Evolutionary conservation across 2,888 invertebrate species (phyloP).

Genomic region (Pyrrhosoma nymphula): DNA sequence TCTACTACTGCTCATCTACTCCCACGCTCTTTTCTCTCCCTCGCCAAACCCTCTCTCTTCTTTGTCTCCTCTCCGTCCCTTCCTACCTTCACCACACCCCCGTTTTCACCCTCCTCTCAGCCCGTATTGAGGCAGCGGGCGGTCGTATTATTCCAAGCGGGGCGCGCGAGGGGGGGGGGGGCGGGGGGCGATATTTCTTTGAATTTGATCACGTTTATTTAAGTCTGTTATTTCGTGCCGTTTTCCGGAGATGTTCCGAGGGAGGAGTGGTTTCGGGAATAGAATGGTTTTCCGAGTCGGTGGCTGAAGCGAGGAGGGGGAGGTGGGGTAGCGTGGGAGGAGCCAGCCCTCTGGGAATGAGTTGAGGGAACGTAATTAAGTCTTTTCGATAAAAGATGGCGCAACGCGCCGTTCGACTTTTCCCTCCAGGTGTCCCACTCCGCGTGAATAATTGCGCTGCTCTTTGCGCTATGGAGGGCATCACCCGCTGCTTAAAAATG

Average conservation of each 20-base stretch:
- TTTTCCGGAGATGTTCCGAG: slow-evolving; percentile 37
- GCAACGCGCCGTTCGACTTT: slow-evolving; percentile 38
- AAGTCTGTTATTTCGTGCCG: slow-evolving; percentile 48
- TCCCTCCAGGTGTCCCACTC: not conserved
- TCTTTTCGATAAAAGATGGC: slow-evolving; percentile 51
- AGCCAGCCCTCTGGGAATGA: not conserved
- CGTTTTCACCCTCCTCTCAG: not conserved
- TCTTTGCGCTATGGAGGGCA: not conserved
- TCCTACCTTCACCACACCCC: not conserved
- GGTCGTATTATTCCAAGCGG: slow-evolving; percentile 43
- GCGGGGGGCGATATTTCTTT: slow-evolving; percentile 35
- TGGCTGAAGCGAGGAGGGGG: not conserved
- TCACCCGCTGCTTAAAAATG: not conserved
- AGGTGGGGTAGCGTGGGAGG: not conserved
- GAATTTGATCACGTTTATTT: slow-evolving; percentile 57
- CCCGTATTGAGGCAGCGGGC: not conserved
- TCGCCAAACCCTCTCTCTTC: not conserved
- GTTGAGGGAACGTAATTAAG: slow-evolving; percentile 44
- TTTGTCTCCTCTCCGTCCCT: not conserved
- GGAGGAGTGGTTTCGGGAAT: not conserved
- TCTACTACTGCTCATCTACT: not conserved
- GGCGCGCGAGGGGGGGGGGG: not conserved
- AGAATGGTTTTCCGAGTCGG: not conserved
- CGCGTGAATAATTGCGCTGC: slow-evolving; percentile 38
- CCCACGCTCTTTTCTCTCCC: not conserved